Evolutionary conservation across 2,888 invertebrate species (phyloP).

Genomic region (Thyatira batis): DNA sequence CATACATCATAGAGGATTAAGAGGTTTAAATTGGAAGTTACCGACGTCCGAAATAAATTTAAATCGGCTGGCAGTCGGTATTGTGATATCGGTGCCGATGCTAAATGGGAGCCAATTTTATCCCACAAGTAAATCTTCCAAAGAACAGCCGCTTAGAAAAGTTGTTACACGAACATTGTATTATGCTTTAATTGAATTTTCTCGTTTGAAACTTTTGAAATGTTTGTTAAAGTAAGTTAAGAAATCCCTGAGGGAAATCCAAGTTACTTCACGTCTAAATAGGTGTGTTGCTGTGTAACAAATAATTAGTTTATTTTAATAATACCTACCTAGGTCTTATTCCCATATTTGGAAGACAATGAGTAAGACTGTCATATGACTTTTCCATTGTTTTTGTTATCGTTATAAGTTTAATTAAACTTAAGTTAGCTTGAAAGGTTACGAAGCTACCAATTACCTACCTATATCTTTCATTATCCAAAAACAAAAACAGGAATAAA

Average conservation of each 20-base stretch:
- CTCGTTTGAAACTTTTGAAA: neutral
- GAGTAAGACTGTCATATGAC: neutral
- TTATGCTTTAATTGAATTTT: constrained; percentile 18
- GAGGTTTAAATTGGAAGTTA: constrained; percentile 83
- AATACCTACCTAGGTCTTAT: neutral
- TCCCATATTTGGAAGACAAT: neutral
- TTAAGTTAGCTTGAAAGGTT: neutral
- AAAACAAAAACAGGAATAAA: neutral
- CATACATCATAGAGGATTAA: constrained; percentile 83
- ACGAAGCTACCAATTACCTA: neutral
- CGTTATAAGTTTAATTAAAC: neutral
- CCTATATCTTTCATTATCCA: neutral
- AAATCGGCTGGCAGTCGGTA: constrained; percentile 80
- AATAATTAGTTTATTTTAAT: neutral
- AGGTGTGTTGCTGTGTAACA: neutral
- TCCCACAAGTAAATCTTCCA: constrained; percentile 69
- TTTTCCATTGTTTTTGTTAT: neutral
- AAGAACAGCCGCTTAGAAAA: constrained; percentile 53
- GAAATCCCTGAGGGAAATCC: neutral
- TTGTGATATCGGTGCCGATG: constrained; percentile 79
- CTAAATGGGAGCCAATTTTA: constrained; percentile 78
- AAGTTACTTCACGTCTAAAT: neutral
- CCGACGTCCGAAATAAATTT: constrained; percentile 83
- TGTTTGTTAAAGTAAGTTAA: neutral
- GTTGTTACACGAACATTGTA: constrained; percentile 31